Evolutionary conservation across 2,113 vertebrate species (phyloP).

Genomic region (Heterotilapia buettikoferi): DNA sequence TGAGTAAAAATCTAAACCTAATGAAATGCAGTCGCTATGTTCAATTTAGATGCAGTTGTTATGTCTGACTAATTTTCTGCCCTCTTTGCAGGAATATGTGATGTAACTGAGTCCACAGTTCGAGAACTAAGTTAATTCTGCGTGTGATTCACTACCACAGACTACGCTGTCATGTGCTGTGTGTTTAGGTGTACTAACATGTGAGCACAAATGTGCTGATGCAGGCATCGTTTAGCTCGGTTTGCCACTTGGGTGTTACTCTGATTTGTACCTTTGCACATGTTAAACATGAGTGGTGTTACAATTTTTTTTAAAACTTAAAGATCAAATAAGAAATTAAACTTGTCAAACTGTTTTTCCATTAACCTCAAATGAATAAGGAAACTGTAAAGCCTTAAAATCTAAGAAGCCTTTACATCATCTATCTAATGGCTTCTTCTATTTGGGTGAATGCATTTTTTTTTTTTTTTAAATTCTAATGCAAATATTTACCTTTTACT

Average conservation of each 20-base stretch:
- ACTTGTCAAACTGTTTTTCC: neutral
- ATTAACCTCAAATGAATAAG: neutral
- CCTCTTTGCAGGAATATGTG: neutral
- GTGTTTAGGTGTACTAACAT: neutral
- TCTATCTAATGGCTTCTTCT: neutral
- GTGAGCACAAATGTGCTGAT: neutral
- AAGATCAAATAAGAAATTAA: neutral
- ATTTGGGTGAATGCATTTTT: neutral
- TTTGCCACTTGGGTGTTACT: neutral
- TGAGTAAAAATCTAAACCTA: neutral
- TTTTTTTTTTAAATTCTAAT: fast-evolving
- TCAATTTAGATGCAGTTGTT: neutral
- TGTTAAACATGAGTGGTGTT: neutral
- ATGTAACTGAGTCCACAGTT: neutral
- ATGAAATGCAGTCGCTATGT: neutral
- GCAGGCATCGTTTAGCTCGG: neutral
- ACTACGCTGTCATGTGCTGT: neutral
- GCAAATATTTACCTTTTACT: neutral
- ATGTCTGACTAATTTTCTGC: neutral
- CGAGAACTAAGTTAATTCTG: neutral
- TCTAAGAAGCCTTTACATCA: neutral
- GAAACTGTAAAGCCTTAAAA: neutral
- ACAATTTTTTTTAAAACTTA: neutral
- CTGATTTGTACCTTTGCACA: neutral
- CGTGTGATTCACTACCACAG: neutral